Evolutionary conservation across 2,888 invertebrate genomes (phyloP).

Genomic region (Campaea margaritaria): DNA sequence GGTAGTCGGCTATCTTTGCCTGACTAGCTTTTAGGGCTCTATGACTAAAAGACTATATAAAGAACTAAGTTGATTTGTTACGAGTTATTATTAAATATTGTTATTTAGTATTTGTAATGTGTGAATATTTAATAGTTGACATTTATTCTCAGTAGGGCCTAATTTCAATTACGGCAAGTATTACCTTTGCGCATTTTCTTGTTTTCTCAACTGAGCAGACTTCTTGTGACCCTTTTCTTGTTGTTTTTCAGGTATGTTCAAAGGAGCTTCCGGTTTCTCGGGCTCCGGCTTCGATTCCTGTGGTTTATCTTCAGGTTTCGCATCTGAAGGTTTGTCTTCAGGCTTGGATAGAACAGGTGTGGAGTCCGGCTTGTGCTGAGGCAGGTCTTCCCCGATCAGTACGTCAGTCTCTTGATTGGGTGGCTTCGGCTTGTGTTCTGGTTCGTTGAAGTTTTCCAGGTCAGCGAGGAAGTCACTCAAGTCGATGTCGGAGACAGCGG

Average conservation of each 20-base stretch:
- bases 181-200: conserved; percentile 76
- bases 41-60: no score
- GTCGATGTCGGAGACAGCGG: conserved; percentile 82
- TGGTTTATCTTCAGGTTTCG: conserved; percentile 30
- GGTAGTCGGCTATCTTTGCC: no score
- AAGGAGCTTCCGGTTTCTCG: conserved; percentile 26
- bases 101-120: no score
- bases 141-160: no score
- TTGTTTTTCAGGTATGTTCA: conserved; percentile 21
- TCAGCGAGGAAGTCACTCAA: conserved; percentile 66
- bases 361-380: conserved; percentile 35
- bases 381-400: conserved; percentile 10
- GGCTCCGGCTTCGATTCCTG: conserved; percentile 41
- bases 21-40: neutral
- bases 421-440: conserved; percentile 52
- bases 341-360: conserved; percentile 38
- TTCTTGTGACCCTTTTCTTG: conserved; percentile 64
- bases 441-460: conserved; percentile 57
- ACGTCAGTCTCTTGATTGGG: conserved; percentile 26
- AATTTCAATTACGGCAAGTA: neutral
- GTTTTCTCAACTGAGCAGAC: conserved; percentile 59
- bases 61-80: no score
- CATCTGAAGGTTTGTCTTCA: conserved; percentile 25
- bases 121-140: no score
- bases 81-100: no score